Evolutionary conservation across 2,797 vertebrate species (phyloP).

Genomic region (Champsocephalus esox): DNA sequence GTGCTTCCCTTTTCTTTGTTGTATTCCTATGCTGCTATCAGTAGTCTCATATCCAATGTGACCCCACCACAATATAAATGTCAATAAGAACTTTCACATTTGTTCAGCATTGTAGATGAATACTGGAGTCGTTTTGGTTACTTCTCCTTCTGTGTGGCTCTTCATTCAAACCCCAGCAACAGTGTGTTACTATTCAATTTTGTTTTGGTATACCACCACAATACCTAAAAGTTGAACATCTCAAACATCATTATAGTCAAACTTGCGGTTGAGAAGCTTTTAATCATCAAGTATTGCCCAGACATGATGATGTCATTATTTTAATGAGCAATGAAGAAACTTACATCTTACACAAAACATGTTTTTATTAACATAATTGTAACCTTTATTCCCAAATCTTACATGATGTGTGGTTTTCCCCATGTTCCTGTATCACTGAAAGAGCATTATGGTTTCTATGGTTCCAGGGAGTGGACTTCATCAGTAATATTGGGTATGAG

Average conservation of each 20-base stretch:
- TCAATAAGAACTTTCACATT: neutral
- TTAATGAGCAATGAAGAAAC: neutral
- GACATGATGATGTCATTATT: neutral
- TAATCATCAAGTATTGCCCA: neutral
- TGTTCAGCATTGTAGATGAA: neutral
- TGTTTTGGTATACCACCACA: neutral
- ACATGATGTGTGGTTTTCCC: neutral
- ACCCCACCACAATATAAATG: neutral
- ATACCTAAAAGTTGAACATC: neutral
- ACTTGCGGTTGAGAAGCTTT: neutral
- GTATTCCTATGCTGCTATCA: neutral
- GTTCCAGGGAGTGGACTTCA: slow-evolving; percentile 90
- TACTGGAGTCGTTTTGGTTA: neutral
- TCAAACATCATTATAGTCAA: neutral
- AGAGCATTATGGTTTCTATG: slow-evolving; percentile 1
- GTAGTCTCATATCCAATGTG: neutral
- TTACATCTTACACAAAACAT: neutral
- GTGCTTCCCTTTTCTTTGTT: slow-evolving; percentile 24
- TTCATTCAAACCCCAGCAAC: slow-evolving; percentile 14
- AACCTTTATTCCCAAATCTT: neutral
- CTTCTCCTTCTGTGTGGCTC: neutral
- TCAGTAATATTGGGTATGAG: slow-evolving; percentile 90
- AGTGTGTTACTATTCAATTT: slow-evolving; percentile 22
- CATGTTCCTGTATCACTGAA: neutral
- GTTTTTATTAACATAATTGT: neutral